phyloP scores from a whole-genome alignment of 2,797 vertebrate genomes.

The Lacerta bilineata region DNA sequence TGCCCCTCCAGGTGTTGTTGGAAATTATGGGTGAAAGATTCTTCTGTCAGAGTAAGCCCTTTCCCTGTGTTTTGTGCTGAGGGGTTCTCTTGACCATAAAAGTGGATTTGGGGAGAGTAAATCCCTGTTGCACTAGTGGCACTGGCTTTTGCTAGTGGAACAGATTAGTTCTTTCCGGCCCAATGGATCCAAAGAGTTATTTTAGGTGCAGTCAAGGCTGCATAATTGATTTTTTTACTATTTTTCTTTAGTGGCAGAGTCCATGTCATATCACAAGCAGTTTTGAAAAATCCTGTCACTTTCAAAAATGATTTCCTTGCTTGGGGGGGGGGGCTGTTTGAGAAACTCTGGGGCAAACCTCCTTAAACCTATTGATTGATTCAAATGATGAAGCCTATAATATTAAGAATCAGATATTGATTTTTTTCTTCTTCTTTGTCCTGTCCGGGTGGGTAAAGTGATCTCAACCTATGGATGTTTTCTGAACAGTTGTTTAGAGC shows the following conservation, averaged over 20 bases:
- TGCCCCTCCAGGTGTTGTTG: background rate
- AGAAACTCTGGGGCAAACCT: background rate
- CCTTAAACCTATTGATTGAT: background rate
- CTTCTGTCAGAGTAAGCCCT: too few relatives aligned
- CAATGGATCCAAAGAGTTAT: background rate
- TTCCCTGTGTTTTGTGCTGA: too few relatives aligned
- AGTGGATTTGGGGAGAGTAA: too few relatives aligned
- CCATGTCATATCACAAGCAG: background rate
- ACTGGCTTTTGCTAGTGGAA: too few relatives aligned
- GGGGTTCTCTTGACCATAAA: too few relatives aligned
- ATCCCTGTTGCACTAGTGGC: too few relatives aligned
- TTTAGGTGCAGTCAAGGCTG: background rate
- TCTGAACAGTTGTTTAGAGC: too few relatives aligned
- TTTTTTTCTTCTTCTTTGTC: background rate
- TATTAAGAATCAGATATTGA: background rate
- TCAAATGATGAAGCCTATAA: background rate
- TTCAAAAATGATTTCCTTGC: background rate
- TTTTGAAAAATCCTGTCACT: background rate
- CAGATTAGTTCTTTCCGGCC: too few relatives aligned
- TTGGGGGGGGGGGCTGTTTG: background rate
- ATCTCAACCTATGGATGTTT: background rate
- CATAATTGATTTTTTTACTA: background rate
- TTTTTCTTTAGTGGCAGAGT: too few relatives aligned
- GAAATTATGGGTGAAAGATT: background rate
- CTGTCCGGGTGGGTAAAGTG: background rate